Evolutionary conservation across 92 coral and sea anemone genomes (phyloP), one percentile per base, ranked within the genome.

Genomic region (Meandrina meandrites): DNA sequence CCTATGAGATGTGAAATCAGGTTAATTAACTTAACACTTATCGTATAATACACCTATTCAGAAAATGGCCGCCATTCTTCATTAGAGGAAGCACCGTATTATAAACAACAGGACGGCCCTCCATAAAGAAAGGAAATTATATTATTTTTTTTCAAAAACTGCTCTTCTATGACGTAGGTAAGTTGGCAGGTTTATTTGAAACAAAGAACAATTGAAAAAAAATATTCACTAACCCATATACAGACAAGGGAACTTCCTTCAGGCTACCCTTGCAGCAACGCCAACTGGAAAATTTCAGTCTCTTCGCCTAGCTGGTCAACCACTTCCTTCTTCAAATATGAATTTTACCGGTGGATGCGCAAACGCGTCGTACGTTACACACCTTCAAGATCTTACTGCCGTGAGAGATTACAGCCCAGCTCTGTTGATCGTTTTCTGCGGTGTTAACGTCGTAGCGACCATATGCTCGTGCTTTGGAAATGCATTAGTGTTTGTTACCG

Each of bases 351-450:
- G 14, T n/a, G 75, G 30, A 22, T 80, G 84, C 15, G 48, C 0
- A 11, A 35, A 37, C 73, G 1, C 32, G 13, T 35, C 47, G 11
- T 18, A 28, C 36, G 40, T 13, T n/a, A 5, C 13, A 8, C n/a
- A 2, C 17, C 10, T 77, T 15, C 37, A 48, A 77, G 37, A 47
- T 27, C 84, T 80, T 15, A 16, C 36, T 3, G 74, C 24, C 8
- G 36, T 50, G 35, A 64, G 64, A 64, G n/a, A 57, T 2, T 42
- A 80, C 84, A 80, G 75, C 27, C 35, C 74, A 24, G 28, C n/a
- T 16, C 34, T 62, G 74, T 27, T 64, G 84, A 53, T 80, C 56
- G 15, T 64, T 40, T 80, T 60, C 74, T 60, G 84, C 32, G 75
- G 34, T 27, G 84, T 66, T 11, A 80, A 62, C 56, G 42, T 80